Evolutionary conservation across 2,797 vertebrate genomes (phyloP).

Genomic region (Phyllotis vaccarum): DNA sequence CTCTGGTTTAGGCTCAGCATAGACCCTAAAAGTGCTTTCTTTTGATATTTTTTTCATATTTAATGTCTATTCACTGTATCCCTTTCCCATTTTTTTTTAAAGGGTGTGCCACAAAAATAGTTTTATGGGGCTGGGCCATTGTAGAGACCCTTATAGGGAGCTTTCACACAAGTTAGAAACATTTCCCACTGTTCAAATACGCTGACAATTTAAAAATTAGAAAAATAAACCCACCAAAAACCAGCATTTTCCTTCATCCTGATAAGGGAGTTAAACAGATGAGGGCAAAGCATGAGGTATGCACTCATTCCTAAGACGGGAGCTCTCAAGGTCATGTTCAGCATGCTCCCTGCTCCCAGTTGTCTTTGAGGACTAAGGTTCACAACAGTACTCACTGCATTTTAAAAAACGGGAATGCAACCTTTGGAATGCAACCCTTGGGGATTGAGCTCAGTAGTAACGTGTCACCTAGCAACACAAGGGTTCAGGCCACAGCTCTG

Average conservation of each 20-base stretch:
- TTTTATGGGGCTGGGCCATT: not conserved
- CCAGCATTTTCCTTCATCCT: not conserved
- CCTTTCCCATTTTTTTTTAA: not conserved
- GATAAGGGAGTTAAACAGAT: not conserved
- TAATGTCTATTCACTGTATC: not conserved
- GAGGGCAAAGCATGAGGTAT: not conserved
- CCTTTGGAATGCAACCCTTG: too few species aligned
- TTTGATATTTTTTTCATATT: not conserved
- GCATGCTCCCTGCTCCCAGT: not conserved
- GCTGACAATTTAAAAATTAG: not conserved
- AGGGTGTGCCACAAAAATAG: not conserved
- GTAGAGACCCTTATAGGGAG: not conserved
- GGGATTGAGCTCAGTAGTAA: not conserved
- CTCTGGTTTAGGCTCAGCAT: not conserved
- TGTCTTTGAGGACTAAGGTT: not conserved
- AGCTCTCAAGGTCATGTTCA: not conserved
- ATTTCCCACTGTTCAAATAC: not conserved
- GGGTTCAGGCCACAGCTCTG: not conserved
- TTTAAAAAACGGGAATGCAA: not conserved
- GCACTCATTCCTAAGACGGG: not conserved
- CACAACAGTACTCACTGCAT: not conserved
- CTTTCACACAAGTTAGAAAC: not conserved
- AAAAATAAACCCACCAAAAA: not conserved
- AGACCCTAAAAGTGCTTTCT: accelerated
- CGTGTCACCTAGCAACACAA: not conserved